Percentiles rank a stretch among this genome's conserved stretches.
Conservation (phyloP, 2,113 vertebrate species). For the Machaerirhynchus nigripectus region DNA sequence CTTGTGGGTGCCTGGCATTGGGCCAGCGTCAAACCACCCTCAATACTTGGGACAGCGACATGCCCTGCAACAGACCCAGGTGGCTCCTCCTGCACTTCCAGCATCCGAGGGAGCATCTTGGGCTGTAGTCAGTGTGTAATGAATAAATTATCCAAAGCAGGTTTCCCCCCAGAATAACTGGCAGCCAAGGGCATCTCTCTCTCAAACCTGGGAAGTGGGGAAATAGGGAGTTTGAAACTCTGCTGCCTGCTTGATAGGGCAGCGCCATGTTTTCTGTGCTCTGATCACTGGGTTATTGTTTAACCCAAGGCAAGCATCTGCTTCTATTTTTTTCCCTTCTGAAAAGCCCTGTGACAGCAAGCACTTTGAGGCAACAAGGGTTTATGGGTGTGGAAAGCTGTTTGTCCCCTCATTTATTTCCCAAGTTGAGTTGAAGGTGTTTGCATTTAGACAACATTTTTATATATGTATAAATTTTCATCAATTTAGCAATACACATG, state of each 20-base stretch:
- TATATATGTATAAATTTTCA: not conserved
- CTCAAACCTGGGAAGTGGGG: not conserved
- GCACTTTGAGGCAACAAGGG: too few species aligned
- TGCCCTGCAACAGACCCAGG: not conserved
- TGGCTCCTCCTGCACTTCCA: not conserved
- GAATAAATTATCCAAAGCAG: not conserved
- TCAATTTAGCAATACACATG: accelerated
- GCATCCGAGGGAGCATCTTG: not conserved
- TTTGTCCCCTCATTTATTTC: too few species aligned
- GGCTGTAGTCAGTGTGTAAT: not conserved
- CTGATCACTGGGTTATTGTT: too few species aligned
- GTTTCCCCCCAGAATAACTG: not conserved
- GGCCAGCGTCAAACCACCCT: not conserved
- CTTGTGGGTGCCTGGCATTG: too few species aligned
- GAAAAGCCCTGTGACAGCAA: too few species aligned
- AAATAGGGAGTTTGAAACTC: not conserved
- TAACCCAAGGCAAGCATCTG: too few species aligned
- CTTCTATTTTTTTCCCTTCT: too few species aligned
- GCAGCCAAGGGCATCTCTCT: not conserved
- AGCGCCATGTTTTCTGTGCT: too few species aligned
- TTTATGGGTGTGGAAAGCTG: too few species aligned
- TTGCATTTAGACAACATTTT: not conserved
- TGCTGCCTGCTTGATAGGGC: not conserved
- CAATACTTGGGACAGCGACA: not conserved
- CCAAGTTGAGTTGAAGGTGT: too few species aligned